phyloP scores from a whole-genome alignment of 2,888 invertebrate species.

The Corythucha ciliata region DNA sequence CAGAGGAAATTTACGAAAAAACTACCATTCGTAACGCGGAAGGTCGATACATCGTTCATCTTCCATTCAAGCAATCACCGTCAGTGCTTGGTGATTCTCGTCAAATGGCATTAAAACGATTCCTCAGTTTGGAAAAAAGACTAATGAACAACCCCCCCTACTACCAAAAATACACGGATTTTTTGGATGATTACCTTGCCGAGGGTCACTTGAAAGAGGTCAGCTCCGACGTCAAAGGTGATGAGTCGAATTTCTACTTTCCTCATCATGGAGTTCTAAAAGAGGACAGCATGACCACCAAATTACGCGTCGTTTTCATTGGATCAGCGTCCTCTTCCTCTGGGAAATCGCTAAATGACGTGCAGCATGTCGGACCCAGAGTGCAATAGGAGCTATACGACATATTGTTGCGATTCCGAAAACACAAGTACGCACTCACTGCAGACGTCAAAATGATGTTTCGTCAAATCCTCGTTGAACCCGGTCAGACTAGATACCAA shows the following conservation, averaged over 20 bases:
- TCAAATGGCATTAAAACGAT: conserved; percentile 16
- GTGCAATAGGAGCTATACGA: conserved; percentile 22
- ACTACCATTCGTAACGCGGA: too few species aligned
- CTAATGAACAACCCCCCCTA: not conserved
- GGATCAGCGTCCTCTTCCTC: conserved; percentile 32
- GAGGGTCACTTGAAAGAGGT: conserved; percentile 32
- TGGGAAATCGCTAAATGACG: conserved; percentile 29
- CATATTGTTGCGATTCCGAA: conserved; percentile 20
- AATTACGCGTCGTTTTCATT: conserved; percentile 38
- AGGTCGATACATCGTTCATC: too few species aligned
- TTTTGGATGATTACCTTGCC: conserved; percentile 23
- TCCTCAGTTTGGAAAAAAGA: conserved; percentile 14
- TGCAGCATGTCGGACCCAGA: conserved; percentile 20
- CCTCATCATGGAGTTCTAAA: conserved; percentile 38
- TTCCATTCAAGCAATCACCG: too few species aligned
- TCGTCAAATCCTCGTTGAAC: conserved; percentile 29
- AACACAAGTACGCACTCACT: conserved; percentile 13
- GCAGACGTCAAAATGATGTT: conserved; percentile 37
- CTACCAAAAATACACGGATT: conserved; percentile 22
- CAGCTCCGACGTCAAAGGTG: not conserved
- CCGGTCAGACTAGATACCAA: conserved; percentile 28
- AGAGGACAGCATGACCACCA: conserved; percentile 34
- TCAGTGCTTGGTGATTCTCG: conserved; percentile 21
- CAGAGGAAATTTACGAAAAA: too few species aligned
- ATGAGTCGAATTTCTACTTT: conserved; percentile 31